Base-by-base conservation (phyloP, 2,113 vertebrate genomes). In the Carollia perspicillata region DNA sequence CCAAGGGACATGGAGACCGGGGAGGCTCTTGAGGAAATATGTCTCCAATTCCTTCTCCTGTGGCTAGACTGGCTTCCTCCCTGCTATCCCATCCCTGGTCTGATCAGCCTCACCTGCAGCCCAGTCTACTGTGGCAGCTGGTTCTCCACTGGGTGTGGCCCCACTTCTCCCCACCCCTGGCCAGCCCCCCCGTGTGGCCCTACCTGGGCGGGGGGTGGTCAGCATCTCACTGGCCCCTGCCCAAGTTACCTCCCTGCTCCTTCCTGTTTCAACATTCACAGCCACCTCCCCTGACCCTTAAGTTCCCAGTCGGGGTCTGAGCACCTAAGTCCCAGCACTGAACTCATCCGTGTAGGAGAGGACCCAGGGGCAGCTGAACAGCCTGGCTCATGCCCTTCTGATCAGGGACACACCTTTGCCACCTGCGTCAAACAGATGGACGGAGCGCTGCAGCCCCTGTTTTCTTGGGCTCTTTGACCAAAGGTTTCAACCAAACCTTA, bases 171-270 rank as follows among this genome's bases (percentile, higher is more conserved):
- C 17, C 23, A 0, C 3, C 1, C 49, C 1, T 26, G 23, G n/a
- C 12, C 72, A 33, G 9, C 20, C 35, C 35, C 2, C 0, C 42
- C 26, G 37, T 2, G 0, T 2, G 33, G n/a, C 74, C n/a, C 53
- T 49, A 2, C 2, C 60, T 33, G 6, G 47, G 18, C 33, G 6
- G n/a, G 58, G 55, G 23, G 13, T 0, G 1, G 49, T 26, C 35
- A 35, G 74, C 44, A 14, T 5, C 51, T n/a, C 77, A 17, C 9
- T 2, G 9, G 60, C 6, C 1, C 6, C 68, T 14, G 12, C 65
- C 63, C 55, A 5, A 44, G 44, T 12, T 63, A 17, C 44, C 74
- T 30, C 30, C 35, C 55, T 16, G 17, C 60, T 51, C 12, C 26
- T 72, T 84, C 55, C 65, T 74, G 20, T 83, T 60, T 49, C 30